These are phyloP conservation scores for Phalacrocorax carbo DNA, from an alignment of 2,113 vertebrate species.

Conservation along the genomic window DNA sequence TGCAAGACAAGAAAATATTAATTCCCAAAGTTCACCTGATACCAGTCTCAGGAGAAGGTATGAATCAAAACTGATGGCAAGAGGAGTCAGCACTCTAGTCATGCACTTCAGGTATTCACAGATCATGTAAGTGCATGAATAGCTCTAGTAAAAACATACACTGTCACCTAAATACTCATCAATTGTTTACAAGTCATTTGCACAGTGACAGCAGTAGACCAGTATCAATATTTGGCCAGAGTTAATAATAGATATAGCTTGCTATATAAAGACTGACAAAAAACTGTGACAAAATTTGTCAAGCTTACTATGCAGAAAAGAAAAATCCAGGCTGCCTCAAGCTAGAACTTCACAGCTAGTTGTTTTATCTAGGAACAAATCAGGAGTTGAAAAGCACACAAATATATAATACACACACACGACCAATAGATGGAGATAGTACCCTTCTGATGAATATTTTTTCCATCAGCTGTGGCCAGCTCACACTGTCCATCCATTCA, in stretches of 20 bases:
- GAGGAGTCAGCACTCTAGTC: not conserved
- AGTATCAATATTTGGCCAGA: not conserved
- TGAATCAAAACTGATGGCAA: not conserved
- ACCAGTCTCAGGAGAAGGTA: not conserved
- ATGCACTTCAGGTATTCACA: not conserved
- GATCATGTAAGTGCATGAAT: not conserved
- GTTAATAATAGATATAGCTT: not conserved
- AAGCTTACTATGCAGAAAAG: not conserved
- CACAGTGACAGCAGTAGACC: not conserved
- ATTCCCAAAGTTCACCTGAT: not conserved
- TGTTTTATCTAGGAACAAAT: not conserved
- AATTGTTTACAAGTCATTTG: not conserved
- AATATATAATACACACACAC: not conserved
- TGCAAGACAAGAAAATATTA: conserved; percentile 3
- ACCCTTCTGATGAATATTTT: conserved; percentile 46
- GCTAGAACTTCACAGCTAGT: not conserved
- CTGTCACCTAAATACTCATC: not conserved
- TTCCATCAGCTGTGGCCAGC: conserved; percentile 37
- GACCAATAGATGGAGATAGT: conserved; percentile 54
- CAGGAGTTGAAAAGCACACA: not conserved
- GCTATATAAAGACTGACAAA: not conserved
- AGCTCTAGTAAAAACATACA: not conserved
- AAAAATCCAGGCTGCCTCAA: not conserved
- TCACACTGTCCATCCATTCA: conserved; percentile 21
- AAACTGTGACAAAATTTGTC: not conserved